phyloP scores from a whole-genome alignment of 2,797 vertebrate genomes.

The Heteromormyrus szaboi region DNA sequence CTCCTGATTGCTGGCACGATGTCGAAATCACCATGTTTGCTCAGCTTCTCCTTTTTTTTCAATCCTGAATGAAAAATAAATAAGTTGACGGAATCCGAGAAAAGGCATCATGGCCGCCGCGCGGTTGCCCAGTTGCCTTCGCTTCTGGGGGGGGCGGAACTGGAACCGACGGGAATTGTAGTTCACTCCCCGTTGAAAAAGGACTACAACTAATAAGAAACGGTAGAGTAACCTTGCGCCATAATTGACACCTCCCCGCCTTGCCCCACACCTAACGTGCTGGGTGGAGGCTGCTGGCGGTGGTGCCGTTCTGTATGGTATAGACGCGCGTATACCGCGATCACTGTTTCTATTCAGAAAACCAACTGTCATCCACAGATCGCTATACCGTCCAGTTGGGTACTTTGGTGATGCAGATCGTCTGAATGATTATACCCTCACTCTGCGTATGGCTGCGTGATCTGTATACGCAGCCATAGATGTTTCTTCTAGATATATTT shows the following conservation, averaged over 20 bases:
- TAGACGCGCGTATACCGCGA: neutral
- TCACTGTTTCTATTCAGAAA: neutral
- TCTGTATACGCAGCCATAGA: neutral
- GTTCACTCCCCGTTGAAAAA: conserved; percentile 13
- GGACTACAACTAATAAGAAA: conserved; percentile 17
- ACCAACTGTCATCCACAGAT: neutral
- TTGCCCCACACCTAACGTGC: conserved; percentile 10
- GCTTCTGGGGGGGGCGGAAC: conserved; percentile 25
- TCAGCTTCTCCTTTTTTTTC: conserved; percentile 36
- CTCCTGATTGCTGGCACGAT: conserved; percentile 31
- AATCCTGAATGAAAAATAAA: conserved; percentile 40
- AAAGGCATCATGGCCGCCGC: conserved; percentile 33
- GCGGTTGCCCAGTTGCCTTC: conserved; percentile 35
- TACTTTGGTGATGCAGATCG: neutral
- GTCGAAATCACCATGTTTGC: conserved; percentile 49
- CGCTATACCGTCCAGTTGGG: neutral
- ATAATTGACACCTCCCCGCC: neutral
- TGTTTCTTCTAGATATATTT: neutral
- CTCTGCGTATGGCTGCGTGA: neutral
- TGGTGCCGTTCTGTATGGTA: neutral
- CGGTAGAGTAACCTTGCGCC: conserved; percentile 1
- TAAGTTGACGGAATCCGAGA: conserved; percentile 56
- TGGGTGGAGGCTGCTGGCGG: neutral
- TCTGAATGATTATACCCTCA: neutral
- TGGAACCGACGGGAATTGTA: conserved; percentile 42